phyloP scores from a whole-genome alignment of 2,888 invertebrate genomes.

The Morpho achilles region DNA sequence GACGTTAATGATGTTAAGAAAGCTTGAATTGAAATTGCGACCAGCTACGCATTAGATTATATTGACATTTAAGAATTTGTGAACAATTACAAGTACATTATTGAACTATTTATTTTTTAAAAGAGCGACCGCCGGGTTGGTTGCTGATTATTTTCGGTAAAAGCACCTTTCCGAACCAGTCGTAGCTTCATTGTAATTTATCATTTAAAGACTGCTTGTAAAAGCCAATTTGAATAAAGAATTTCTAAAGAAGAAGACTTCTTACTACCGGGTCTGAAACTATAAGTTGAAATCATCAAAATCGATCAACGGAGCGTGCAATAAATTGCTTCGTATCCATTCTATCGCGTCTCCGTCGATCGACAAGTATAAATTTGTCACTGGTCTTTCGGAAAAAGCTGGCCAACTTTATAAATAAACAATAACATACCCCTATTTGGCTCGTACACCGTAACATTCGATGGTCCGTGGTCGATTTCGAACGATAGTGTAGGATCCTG shows the following conservation, averaged over 20 bases:
- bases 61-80: no score
- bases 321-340: slow-evolving; percentile 72
- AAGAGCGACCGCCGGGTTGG: no score
- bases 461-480: slow-evolving; percentile 53
- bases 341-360: slow-evolving; percentile 66
- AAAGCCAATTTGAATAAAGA: no score
- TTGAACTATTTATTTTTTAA: no score
- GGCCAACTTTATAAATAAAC: slow-evolving; percentile 73
- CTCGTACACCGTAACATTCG: slow-evolving; percentile 59
- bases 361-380: slow-evolving; percentile 79
- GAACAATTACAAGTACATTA: no score
- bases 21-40: no score
- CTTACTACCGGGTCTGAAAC: slow-evolving; percentile 20
- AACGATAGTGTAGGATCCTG: slow-evolving; percentile 48
- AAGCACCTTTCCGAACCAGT: no score
- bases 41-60: no score
- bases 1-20: no score
- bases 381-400: slow-evolving; percentile 62
- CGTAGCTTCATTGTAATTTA: no score
- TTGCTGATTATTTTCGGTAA: no score
- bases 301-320: slow-evolving; percentile 67
- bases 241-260: not conserved
- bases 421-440: slow-evolving; percentile 67
- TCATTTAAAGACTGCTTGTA: no score
- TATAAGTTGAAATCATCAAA: slow-evolving; percentile 64